A percentile compares a stretch with the other conserved stretches of the same genome.
Evolutionary conservation across 1,140 invertebrate species (phyloP).

Genomic region (Macrobrachium nipponense): DNA sequence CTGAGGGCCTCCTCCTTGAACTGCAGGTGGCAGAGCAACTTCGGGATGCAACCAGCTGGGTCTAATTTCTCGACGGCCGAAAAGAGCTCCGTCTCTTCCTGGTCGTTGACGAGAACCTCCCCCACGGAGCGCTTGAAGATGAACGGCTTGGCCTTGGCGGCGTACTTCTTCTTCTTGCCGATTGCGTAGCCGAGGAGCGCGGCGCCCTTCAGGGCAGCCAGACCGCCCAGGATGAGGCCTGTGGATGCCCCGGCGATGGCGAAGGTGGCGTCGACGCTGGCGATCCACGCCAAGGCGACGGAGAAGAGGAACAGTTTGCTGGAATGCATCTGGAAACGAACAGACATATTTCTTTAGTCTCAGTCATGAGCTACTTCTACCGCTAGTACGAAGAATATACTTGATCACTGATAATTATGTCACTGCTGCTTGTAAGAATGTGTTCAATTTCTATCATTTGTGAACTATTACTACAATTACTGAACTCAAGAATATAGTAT

Average conservation of each 20-base stretch:
- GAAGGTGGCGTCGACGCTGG: background rate
- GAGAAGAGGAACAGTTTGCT: background rate
- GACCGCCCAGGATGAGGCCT: background rate
- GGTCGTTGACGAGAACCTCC: background rate
- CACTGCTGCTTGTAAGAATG: no score
- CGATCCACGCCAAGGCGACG: background rate
- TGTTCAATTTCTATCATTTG: no score
- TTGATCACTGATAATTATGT: no score
- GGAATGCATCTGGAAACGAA: slow-evolving; percentile 1
- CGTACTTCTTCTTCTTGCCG: background rate
- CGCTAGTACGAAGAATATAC: no score
- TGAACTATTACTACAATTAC: no score
- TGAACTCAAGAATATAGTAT: no score
- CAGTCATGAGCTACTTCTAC: no score
- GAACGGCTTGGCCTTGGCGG: background rate
- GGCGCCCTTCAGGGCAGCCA: background rate
- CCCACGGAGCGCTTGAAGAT: background rate
- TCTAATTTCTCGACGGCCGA: slow-evolving; percentile 1
- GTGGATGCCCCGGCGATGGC: background rate
- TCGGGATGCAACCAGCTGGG: slow-evolving; percentile 11
- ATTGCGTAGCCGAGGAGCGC: background rate
- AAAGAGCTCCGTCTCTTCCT: background rate
- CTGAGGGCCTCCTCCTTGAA: background rate
- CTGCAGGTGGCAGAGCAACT: slow-evolving; percentile 23
- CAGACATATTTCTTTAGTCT: no score